Conservation (phyloP, 2,888 invertebrate genomes). For the Ethmia dodecea region DNA sequence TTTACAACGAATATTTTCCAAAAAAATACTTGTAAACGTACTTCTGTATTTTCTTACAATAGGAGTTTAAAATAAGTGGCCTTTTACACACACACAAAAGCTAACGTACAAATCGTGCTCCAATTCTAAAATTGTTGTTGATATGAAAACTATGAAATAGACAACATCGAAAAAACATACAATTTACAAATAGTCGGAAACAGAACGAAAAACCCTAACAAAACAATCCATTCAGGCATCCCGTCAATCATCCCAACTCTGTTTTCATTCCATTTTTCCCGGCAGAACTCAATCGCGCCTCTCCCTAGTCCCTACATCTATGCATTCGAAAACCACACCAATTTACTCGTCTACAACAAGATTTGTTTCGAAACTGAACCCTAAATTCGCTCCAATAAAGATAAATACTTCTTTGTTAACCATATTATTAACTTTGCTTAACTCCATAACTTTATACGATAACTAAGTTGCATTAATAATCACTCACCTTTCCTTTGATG, state of each 20-base stretch:
- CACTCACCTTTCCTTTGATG: conserved; percentile 24
- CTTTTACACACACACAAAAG: too few relatives aligned
- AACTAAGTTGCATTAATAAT: conserved; percentile 25
- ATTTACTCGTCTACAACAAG: neutral
- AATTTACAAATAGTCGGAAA: too few relatives aligned
- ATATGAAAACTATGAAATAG: too few relatives aligned
- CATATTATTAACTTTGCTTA: conserved; percentile 5
- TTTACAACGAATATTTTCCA: too few relatives aligned
- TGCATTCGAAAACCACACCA: conserved; percentile 8
- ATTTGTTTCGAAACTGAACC: conserved; percentile 1
- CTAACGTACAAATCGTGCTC: too few relatives aligned
- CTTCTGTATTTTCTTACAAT: too few relatives aligned
- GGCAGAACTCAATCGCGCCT: conserved; percentile 21
- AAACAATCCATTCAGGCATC: conserved; percentile 31
- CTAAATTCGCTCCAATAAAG: too few relatives aligned
- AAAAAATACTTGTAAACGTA: too few relatives aligned
- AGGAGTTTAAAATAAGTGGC: too few relatives aligned
- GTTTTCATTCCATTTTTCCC: conserved; percentile 38
- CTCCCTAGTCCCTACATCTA: conserved; percentile 16
- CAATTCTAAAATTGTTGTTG: too few relatives aligned
- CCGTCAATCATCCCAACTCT: conserved; percentile 33
- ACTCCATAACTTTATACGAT: conserved; percentile 19
- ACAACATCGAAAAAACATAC: too few relatives aligned
- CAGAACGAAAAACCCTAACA: conserved; percentile 26
- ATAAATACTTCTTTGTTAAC: too few relatives aligned